These are phyloP conservation scores for Cephalotes varians DNA, from an alignment of 2,888 invertebrate genomes.

Conservation along the genomic window DNA sequence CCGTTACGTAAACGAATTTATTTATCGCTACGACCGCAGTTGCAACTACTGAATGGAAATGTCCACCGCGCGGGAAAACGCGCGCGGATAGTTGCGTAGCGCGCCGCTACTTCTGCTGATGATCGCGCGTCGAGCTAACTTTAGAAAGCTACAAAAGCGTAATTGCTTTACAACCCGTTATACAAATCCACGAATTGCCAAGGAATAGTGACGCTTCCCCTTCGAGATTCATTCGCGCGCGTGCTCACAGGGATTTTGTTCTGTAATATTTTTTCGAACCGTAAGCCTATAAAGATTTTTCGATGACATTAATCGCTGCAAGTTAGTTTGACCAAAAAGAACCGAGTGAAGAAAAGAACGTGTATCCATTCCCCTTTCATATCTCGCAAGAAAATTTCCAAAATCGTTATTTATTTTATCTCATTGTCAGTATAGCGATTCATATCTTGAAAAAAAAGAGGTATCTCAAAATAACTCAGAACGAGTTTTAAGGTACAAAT, in stretches of 20 bases:
- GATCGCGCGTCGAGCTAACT: slow-evolving; percentile 54
- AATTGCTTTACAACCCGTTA: slow-evolving; percentile 62
- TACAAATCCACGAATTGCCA: slow-evolving; percentile 59
- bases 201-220: slow-evolving; percentile 56
- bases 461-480: not conserved
- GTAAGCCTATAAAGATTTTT: slow-evolving; percentile 14
- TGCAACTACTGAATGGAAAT: slow-evolving; percentile 51
- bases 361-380: not conserved
- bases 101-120: slow-evolving; percentile 39
- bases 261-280: not conserved
- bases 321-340: not conserved
- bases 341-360: not conserved
- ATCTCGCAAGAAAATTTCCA: not conserved
- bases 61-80: slow-evolving; percentile 28
- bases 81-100: slow-evolving; percentile 21
- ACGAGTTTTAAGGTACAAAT: not conserved
- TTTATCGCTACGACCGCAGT: slow-evolving; percentile 65
- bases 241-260: not conserved
- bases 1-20: slow-evolving; percentile 71
- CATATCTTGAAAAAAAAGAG: not conserved
- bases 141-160: slow-evolving; percentile 59
- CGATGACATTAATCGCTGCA: not conserved
- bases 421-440: not conserved
- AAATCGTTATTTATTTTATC: not conserved
- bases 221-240: slow-evolving; percentile 13